Evolutionary conservation across 2,113 vertebrate species (phyloP).

Genomic region (Xenopus borealis): DNA sequence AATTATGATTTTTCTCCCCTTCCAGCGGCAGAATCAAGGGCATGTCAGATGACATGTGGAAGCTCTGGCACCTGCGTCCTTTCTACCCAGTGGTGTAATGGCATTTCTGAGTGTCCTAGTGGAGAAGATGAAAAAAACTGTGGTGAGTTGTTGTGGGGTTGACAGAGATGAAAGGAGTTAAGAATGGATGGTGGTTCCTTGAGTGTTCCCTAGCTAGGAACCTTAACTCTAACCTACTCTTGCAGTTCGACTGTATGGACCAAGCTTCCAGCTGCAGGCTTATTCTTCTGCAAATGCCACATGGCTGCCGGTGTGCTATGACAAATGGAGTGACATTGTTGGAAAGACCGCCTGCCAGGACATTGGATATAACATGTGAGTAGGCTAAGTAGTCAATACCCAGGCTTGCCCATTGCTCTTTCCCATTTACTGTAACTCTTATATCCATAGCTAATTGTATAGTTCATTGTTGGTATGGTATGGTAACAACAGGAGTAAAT

Average conservation of each 20-base stretch:
- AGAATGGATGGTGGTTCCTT: too few species aligned
- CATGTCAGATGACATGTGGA: neutral
- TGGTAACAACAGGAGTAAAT: too few species aligned
- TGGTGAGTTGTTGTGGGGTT: neutral
- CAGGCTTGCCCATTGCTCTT: too few species aligned
- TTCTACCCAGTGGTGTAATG: conserved; percentile 19
- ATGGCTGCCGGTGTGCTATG: conserved; percentile 67
- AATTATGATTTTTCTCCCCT: too few species aligned
- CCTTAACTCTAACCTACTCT: neutral
- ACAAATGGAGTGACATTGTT: conserved; percentile 59
- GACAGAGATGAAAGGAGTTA: too few species aligned
- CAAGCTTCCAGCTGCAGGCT: conserved; percentile 64
- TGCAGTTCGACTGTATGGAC: conserved; percentile 68
- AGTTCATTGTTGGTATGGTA: too few species aligned
- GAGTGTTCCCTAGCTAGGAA: too few species aligned
- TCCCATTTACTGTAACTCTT: too few species aligned
- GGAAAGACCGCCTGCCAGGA: conserved; percentile 60
- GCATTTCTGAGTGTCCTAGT: neutral
- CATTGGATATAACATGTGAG: conserved; percentile 59
- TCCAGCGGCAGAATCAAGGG: too few species aligned
- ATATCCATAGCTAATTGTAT: too few species aligned
- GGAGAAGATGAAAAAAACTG: conserved; percentile 24
- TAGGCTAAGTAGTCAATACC: too few species aligned
- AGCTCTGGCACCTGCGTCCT: neutral
- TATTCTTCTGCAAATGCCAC: conserved; percentile 58